phyloP scores from a whole-genome alignment of 2,888 invertebrate species.

The Adelognathus sp. region DNA sequence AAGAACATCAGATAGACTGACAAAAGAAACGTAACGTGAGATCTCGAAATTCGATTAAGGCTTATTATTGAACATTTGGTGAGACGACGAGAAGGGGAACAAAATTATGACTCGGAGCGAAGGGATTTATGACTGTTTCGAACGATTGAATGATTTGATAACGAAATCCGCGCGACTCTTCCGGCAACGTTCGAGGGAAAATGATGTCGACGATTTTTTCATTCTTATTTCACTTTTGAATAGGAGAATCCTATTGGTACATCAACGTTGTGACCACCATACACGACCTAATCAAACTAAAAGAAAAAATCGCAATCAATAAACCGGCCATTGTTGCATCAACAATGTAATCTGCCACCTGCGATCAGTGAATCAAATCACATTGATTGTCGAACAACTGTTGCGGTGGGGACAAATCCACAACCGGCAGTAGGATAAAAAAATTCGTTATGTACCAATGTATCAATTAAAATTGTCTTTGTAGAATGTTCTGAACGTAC shows the following conservation, averaged over 20 bases:
- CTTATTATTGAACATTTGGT: slow-evolving; percentile 10
- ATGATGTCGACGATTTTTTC: not conserved
- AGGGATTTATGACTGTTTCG: not conserved
- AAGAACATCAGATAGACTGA: slow-evolving; percentile 74
- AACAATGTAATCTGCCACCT: slow-evolving; percentile 68
- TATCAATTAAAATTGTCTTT: not conserved
- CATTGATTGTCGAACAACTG: slow-evolving; percentile 74
- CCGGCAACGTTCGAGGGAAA: slow-evolving; percentile 1
- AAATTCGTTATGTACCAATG: no score
- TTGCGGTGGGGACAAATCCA: slow-evolving; percentile 62
- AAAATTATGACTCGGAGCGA: not conserved
- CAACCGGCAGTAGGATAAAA: not conserved
- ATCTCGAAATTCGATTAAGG: slow-evolving; percentile 67
- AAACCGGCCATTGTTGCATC: slow-evolving; percentile 73
- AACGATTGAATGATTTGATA: not conserved
- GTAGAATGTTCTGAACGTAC: not conserved
- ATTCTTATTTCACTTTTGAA: not conserved
- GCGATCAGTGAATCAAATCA: slow-evolving; percentile 71
- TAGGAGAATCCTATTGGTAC: not conserved
- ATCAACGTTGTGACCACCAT: slow-evolving; percentile 37
- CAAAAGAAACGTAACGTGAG: slow-evolving; percentile 71
- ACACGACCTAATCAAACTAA: slow-evolving; percentile 1
- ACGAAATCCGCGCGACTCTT: not conserved
- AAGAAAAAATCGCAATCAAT: slow-evolving; percentile 54
- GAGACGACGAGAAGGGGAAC: not conserved